Conservation (phyloP, 2,113 vertebrate genomes). For the Cricetomys ansorgei region DNA sequence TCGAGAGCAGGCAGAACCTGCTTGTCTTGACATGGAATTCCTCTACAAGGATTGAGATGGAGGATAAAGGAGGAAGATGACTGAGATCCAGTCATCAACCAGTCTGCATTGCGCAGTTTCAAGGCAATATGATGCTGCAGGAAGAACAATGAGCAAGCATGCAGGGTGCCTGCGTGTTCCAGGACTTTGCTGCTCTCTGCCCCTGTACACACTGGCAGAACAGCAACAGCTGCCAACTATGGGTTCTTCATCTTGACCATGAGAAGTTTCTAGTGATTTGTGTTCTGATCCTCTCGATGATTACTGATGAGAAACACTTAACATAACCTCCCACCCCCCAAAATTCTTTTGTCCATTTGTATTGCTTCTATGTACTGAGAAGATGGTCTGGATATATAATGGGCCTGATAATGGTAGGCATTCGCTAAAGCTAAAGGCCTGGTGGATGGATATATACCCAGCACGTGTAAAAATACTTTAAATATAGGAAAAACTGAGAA, state of each 20-base stretch:
- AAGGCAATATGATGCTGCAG: background rate
- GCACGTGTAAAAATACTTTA: conserved; percentile 36
- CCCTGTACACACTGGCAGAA: background rate
- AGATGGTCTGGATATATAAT: background rate
- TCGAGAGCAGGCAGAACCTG: background rate
- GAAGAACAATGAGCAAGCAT: background rate
- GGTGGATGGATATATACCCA: background rate
- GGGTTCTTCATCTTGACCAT: background rate
- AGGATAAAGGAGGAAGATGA: background rate
- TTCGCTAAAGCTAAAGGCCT: background rate
- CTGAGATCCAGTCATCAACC: background rate
- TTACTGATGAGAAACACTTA: background rate
- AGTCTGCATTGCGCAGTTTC: background rate
- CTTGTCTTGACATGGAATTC: background rate
- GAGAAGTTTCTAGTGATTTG: background rate
- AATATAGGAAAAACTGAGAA: conserved; percentile 5
- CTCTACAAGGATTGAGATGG: background rate
- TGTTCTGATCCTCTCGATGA: background rate
- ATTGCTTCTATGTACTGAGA: background rate
- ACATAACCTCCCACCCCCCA: background rate
- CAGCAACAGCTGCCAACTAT: background rate
- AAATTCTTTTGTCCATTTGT: background rate
- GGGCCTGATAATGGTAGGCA: background rate
- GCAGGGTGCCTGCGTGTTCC: no score
- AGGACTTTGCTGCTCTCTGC: background rate